Percentiles rank a stretch among this genome's conserved stretches.
phyloP scores from a whole-genome alignment of 2,797 vertebrate species.

The Zalophus californianus region DNA sequence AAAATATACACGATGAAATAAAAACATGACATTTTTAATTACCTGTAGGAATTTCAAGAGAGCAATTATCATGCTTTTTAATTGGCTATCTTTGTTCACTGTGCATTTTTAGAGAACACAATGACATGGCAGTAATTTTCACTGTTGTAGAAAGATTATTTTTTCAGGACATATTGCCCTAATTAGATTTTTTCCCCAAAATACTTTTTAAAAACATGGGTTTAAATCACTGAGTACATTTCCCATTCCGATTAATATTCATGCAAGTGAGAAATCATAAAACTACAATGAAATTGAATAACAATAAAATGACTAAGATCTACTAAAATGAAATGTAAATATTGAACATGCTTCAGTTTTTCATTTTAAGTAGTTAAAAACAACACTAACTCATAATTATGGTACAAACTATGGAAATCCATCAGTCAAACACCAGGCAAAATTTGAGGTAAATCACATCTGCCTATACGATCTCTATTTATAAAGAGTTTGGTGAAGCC shows the following conservation, averaged over 20 bases:
- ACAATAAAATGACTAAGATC: slow-evolving; percentile 77
- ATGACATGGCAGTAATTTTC: slow-evolving; percentile 35
- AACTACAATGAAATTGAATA: slow-evolving; percentile 73
- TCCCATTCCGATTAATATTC: slow-evolving; percentile 76
- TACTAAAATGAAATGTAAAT: slow-evolving; percentile 73
- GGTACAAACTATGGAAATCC: slow-evolving; percentile 69
- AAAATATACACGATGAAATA: slow-evolving; percentile 15
- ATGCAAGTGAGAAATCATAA: slow-evolving; percentile 75
- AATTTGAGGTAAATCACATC: slow-evolving; percentile 64
- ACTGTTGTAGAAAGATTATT: slow-evolving; percentile 51
- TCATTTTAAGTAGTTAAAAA: slow-evolving; percentile 69
- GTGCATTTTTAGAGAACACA: slow-evolving; percentile 6
- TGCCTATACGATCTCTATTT: slow-evolving; percentile 50
- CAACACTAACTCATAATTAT: slow-evolving; percentile 69
- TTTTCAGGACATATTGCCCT: slow-evolving; percentile 67
- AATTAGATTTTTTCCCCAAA: slow-evolving; percentile 13
- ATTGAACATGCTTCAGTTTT: slow-evolving; percentile 70
- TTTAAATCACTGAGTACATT: slow-evolving; percentile 69
- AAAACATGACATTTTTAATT: slow-evolving; percentile 59
- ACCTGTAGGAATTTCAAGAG: slow-evolving; percentile 45
- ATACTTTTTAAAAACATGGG: slow-evolving; percentile 53
- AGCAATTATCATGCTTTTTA: slow-evolving; percentile 34
- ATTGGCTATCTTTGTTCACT: slow-evolving; percentile 35
- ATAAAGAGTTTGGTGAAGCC: background rate
- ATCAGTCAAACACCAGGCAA: slow-evolving; percentile 50